phyloP scores from a whole-genome alignment of 2,113 vertebrate genomes.

The Gymnorhina tibicen region DNA sequence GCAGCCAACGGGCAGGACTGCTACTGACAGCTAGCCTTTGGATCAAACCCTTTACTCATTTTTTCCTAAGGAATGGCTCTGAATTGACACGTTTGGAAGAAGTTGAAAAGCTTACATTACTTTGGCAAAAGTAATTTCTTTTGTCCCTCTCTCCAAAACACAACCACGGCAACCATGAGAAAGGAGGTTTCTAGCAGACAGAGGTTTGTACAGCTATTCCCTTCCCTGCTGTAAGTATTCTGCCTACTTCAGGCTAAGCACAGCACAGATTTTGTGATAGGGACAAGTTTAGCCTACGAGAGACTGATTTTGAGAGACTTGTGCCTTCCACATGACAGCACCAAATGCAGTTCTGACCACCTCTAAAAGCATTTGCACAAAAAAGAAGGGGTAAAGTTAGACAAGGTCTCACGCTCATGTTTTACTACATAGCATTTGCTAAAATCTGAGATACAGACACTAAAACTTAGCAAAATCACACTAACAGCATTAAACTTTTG shows the following conservation, averaged over 20 bases:
- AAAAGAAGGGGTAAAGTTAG: background rate
- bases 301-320: background rate
- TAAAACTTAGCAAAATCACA: background rate
- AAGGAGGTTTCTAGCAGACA: background rate
- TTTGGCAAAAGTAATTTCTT: background rate
- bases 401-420: background rate
- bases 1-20: background rate
- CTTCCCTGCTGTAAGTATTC: background rate
- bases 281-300: background rate
- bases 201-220: background rate
- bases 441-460: background rate
- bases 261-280: background rate
- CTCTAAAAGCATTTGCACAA: background rate
- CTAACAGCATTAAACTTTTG: background rate
- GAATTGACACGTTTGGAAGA: background rate
- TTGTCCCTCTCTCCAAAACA: background rate
- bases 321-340: rapidly evolving
- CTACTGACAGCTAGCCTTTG: background rate
- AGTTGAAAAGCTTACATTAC: background rate
- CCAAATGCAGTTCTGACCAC: background rate
- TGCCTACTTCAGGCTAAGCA: background rate
- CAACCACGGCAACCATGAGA: background rate
- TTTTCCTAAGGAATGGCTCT: background rate
- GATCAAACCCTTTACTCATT: background rate
- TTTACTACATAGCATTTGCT: background rate